Evolutionary conservation across 2,888 invertebrate genomes (phyloP), one percentile per base, ranked within the genome.

Genomic region (Deilephila elpenor): DNA sequence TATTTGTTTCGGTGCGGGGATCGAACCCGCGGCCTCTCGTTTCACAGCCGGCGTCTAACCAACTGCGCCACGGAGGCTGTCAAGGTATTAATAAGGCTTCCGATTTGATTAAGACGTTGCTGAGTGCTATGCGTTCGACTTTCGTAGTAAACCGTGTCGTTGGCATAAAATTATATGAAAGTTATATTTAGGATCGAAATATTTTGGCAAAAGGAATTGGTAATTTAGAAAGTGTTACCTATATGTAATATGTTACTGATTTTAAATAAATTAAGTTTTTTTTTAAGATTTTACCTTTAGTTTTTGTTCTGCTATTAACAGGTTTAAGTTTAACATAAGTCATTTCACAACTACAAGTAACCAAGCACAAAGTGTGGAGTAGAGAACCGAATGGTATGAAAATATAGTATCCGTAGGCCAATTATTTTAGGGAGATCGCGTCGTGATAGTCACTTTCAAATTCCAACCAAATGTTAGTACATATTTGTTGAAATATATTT

Each of bases 401-500:
- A 32, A 61, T 60, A 60, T 32, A 61, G 14, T 11, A 32, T 61
- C 17, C 61, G 61, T 32, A 32, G 61, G 34, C 0, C n/a, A 61
- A 29, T 60, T 61, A 61, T 61, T 32, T 56, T 34, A 8, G 61
- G 0, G 32, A 61, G 17, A 61, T 61, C 29, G 61, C 32, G 29
- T 6, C 29, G 14, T 32, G 32, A 56, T 56, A 61, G 61, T 61
- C 14, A 29, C 61, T 61, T 61, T 34, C 62, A 62, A 62, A 62
- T 62, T 62, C 34, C 62, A 11, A 62, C 32, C 19, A 62, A 62
- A 62, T 37, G 64, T 44, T 44, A 64, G 32, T 19, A 29, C 32
- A 61, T 19, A 32, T 32, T 61, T 61, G 14, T 61, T 29, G 17
- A 61, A 20, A 17, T 67, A 3, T 67, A 67, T 44, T 44, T 25